Percentiles rank a stretch among this genome's conserved stretches.
Conservation (phyloP, 1,140 invertebrate species). For the Bombus fervidus region DNA sequence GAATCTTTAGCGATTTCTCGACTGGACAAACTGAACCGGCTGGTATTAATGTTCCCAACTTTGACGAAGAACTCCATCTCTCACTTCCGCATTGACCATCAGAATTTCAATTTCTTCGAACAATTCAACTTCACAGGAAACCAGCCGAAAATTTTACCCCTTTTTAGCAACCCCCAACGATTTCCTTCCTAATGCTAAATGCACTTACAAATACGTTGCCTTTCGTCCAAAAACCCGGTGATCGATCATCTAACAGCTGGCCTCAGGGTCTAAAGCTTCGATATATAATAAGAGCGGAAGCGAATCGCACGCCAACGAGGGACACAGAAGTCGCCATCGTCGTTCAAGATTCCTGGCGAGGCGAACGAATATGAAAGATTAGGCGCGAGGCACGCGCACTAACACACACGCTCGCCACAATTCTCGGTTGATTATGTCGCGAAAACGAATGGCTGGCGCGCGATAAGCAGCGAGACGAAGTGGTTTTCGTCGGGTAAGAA, state of each 20-base stretch:
- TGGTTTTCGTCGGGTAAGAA: slow-evolving; percentile 60
- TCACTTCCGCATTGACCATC: not conserved
- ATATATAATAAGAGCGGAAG: not conserved
- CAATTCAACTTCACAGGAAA: not conserved
- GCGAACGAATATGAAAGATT: slow-evolving; percentile 61
- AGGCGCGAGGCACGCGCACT: slow-evolving; percentile 37
- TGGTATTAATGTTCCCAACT: not conserved
- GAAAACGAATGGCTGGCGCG: slow-evolving; percentile 53
- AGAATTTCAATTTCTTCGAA: not conserved
- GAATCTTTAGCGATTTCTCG: no score
- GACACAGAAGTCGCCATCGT: not conserved
- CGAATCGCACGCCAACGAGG: not conserved
- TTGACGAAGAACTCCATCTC: not conserved
- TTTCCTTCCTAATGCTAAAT: not conserved
- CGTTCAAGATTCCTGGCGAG: slow-evolving; percentile 11
- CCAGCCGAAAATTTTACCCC: not conserved
- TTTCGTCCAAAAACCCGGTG: not conserved
- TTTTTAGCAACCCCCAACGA: not conserved
- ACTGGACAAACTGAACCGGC: no score
- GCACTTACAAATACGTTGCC: not conserved
- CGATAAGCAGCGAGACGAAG: slow-evolving; percentile 61
- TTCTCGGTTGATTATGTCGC: slow-evolving; percentile 55
- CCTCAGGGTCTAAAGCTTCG: not conserved
- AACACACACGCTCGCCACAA: slow-evolving; percentile 41
- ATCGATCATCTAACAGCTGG: not conserved